Percentiles rank a stretch among this genome's conserved stretches.
These are phyloP conservation scores for Spodoptera exigua DNA, from an alignment of 2,888 invertebrate species.

Conservation along the genomic window DNA sequence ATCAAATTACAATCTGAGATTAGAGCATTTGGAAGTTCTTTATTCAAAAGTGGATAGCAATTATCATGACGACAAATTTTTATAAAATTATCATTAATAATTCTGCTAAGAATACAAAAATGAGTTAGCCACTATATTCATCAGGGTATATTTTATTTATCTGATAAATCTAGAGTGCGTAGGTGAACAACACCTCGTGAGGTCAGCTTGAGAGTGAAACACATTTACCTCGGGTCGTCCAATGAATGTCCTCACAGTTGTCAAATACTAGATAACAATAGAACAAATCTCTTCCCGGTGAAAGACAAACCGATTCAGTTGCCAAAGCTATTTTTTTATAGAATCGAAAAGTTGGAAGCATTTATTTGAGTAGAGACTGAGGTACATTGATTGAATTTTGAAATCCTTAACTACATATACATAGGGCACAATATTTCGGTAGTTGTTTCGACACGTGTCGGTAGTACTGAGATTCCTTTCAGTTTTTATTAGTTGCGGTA, in stretches of 20 bases:
- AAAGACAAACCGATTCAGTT: conserved; percentile 57
- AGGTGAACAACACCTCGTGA: conserved; percentile 23
- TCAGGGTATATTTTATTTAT: conserved; percentile 10
- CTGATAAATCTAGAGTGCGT: conserved; percentile 19
- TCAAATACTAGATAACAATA: conserved; percentile 58
- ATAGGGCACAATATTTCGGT: conserved; percentile 36
- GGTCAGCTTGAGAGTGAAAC: conserved; percentile 30
- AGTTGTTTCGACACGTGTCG: conserved; percentile 61
- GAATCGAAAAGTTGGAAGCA: conserved; percentile 52
- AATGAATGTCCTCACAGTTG: conserved; percentile 50
- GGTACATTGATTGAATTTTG: conserved; percentile 38
- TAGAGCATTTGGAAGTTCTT: no score
- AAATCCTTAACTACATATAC: conserved; percentile 27
- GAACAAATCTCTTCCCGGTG: conserved; percentile 59
- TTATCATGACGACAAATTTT: no score
- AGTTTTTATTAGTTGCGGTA: conserved; percentile 84
- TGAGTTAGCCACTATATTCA: background rate
- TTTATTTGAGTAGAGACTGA: conserved; percentile 44
- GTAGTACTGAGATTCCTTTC: conserved; percentile 79
- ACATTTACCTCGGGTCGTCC: conserved; percentile 42
- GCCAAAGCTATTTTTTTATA: conserved; percentile 63
- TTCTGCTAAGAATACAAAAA: background rate
- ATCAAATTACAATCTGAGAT: no score
- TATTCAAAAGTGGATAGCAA: no score
- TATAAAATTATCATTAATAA: background rate